Conservation (phyloP, 1,140 invertebrate species). For the Chironomus striatipennis region DNA sequence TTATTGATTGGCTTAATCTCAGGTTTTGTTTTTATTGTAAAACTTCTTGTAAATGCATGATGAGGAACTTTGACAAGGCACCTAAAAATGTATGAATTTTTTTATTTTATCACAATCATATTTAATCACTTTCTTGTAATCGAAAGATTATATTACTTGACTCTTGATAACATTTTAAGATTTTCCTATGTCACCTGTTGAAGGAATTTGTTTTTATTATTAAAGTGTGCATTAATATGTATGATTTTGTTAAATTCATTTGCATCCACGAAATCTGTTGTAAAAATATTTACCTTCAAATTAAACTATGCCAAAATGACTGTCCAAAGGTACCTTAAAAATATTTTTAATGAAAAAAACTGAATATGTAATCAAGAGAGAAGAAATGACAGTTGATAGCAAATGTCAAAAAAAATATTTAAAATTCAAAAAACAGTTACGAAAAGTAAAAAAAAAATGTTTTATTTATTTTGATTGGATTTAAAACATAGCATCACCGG, state of each 20-base stretch:
- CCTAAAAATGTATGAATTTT: not conserved
- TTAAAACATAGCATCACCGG: not conserved
- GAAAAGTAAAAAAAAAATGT: not conserved
- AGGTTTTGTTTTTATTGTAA: conserved; percentile 28
- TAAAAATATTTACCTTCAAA: not conserved
- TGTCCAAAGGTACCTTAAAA: not conserved
- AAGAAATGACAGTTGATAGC: not conserved
- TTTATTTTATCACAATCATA: not conserved
- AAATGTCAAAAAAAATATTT: not conserved
- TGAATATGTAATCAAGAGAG: not conserved
- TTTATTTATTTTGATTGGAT: no score
- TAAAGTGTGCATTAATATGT: not conserved
- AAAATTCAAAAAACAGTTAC: not conserved
- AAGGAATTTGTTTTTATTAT: not conserved
- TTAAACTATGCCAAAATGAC: not conserved
- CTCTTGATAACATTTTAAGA: not conserved
- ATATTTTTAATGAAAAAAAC: not conserved
- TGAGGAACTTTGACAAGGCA: not conserved
- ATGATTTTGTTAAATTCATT: not conserved
- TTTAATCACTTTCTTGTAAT: no score
- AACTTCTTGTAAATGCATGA: not conserved
- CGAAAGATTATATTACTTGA: not conserved
- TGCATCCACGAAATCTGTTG: not conserved
- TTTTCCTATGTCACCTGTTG: not conserved
- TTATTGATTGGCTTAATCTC: conserved; percentile 51